Evolutionary conservation across 2,888 invertebrate species (phyloP).

Genomic region (Calameuta filiformis): DNA sequence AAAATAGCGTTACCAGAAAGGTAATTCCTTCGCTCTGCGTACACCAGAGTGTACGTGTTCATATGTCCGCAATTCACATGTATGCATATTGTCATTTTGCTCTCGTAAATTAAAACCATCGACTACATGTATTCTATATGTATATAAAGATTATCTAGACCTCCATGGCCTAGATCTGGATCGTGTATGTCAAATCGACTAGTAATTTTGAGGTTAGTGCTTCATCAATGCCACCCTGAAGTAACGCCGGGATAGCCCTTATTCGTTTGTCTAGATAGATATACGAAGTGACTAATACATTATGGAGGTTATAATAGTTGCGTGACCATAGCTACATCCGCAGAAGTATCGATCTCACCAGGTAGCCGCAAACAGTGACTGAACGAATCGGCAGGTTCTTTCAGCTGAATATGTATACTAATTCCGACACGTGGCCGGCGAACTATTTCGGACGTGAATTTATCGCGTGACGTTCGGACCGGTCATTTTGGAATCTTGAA

Average conservation of each 20-base stretch:
- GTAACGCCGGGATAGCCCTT: neutral
- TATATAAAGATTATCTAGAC: neutral
- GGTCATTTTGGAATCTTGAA: neutral
- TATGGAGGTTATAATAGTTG: slow-evolving; percentile 50
- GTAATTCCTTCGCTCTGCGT: neutral
- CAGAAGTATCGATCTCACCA: slow-evolving; percentile 16
- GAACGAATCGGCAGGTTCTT: neutral
- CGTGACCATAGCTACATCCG: slow-evolving; percentile 63
- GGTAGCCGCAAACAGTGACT: neutral
- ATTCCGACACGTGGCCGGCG: neutral
- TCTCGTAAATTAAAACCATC: neutral
- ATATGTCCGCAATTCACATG: no score
- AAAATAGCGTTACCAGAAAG: neutral
- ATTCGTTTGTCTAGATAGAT: neutral
- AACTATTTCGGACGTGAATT: neutral
- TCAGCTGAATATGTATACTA: neutral
- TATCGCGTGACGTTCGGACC: neutral
- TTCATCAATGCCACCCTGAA: neutral
- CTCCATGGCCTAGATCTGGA: neutral
- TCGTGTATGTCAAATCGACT: neutral
- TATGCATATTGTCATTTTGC: neutral
- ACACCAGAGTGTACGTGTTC: neutral
- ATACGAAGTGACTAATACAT: neutral
- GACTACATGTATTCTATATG: neutral
- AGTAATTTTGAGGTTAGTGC: neutral